Percentiles rank a stretch among this genome's conserved stretches.
Evolutionary conservation across 92 coral and sea anemone species (phyloP).

Genomic region (Zoanthus sociatus): DNA sequence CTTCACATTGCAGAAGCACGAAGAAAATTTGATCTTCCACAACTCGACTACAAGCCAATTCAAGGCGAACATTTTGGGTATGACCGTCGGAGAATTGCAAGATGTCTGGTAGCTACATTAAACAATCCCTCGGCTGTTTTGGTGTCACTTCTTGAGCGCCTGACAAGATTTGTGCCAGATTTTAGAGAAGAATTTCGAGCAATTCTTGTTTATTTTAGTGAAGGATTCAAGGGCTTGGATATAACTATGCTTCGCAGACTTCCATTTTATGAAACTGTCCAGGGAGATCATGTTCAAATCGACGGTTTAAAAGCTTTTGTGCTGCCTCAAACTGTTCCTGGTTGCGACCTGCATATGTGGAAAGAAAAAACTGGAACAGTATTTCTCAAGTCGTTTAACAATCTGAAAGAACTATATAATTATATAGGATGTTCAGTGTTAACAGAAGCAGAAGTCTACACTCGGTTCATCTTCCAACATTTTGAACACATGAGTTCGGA

Average conservation of each 20-base stretch:
- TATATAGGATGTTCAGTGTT: constrained; percentile 53
- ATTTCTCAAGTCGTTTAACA: constrained; percentile 36
- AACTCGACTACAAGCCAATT: constrained; percentile 45
- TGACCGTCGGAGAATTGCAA: background rate
- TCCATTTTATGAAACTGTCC: constrained; percentile 66
- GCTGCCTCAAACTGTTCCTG: constrained; percentile 51
- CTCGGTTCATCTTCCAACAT: constrained; percentile 62
- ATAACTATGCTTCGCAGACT: constrained; percentile 28
- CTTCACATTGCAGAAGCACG: constrained; percentile 8
- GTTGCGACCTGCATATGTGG: constrained; percentile 59
- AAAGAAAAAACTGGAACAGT: constrained; percentile 41
- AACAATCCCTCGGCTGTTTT: constrained; percentile 58
- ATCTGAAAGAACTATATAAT: constrained; percentile 42
- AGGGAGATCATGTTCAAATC: constrained; percentile 47
- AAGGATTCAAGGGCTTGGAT: background rate
- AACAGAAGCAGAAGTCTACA: constrained; percentile 63
- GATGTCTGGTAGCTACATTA: constrained; percentile 57
- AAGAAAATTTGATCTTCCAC: constrained; percentile 51
- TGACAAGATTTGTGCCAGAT: constrained; percentile 20
- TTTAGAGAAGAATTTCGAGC: constrained; percentile 4
- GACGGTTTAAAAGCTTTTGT: constrained; percentile 21
- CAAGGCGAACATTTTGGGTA: background rate
- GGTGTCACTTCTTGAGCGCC: constrained; percentile 49
- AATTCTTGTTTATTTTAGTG: constrained; percentile 61
- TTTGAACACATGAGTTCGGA: constrained; percentile 48